Evolutionary conservation across 2,888 invertebrate species (phyloP).

Genomic region (Abrostola tripartita): DNA sequence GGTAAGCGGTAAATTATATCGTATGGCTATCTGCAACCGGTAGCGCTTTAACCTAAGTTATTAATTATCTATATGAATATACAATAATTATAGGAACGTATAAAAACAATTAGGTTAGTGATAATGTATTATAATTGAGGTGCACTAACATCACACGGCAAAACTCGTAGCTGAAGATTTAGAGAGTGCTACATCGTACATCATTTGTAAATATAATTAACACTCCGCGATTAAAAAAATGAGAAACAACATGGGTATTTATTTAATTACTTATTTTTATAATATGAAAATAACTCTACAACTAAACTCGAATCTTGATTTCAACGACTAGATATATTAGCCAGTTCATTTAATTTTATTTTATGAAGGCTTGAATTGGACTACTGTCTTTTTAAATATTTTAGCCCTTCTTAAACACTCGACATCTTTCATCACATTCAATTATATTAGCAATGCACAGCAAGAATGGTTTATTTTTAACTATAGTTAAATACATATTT

Average conservation of each 20-base stretch:
- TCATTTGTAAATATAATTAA: conserved; percentile 18
- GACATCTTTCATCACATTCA: too few species aligned
- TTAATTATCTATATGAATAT: conserved; percentile 47
- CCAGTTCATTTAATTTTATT: too few species aligned
- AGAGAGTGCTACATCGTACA: conserved; percentile 17
- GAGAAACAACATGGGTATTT: background rate
- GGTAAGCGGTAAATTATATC: conserved; percentile 68
- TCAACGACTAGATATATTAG: too few species aligned
- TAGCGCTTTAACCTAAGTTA: conserved; percentile 47
- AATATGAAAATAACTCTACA: too few species aligned
- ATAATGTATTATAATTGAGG: conserved; percentile 19
- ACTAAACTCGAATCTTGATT: too few species aligned
- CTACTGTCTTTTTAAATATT: too few species aligned
- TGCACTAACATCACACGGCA: background rate
- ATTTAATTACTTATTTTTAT: too few species aligned
- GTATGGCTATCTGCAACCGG: conserved; percentile 54
- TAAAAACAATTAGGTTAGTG: conserved; percentile 26
- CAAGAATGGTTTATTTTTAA: conserved; percentile 33
- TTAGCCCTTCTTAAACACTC: too few species aligned
- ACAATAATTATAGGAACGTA: conserved; percentile 33
- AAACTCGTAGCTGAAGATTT: conserved; percentile 8
- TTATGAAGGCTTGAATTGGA: too few species aligned
- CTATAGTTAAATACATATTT: conserved; percentile 42
- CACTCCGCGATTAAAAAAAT: background rate
- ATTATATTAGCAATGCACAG: conserved; percentile 4